Evolutionary conservation across 2,113 vertebrate species (phyloP).

Genomic region (Isichthys henryi): DNA sequence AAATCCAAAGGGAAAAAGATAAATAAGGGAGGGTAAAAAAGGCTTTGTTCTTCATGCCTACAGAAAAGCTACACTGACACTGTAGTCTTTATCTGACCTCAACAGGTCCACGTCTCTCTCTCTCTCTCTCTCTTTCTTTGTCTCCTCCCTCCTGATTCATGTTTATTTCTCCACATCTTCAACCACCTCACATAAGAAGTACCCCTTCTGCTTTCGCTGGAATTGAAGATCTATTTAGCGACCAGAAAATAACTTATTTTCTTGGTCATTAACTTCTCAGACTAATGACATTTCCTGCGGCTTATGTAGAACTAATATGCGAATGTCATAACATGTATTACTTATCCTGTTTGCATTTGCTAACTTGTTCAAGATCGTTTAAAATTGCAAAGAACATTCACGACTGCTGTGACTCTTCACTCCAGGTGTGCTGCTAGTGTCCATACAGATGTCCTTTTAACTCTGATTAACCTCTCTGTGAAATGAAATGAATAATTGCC

Average conservation of each 20-base stretch:
- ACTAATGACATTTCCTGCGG: not conserved
- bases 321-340: not conserved
- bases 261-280: not conserved
- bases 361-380: not conserved
- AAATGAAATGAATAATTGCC: not conserved
- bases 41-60: not conserved
- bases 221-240: not conserved
- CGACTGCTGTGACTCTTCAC: not conserved
- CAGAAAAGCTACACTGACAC: slow-evolving; percentile 23
- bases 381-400: not conserved
- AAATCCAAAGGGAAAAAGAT: not conserved
- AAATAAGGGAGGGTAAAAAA: slow-evolving; percentile 9
- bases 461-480: not conserved
- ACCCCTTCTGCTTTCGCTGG: not conserved
- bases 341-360: not conserved
- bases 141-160: not conserved
- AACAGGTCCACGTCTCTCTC: not conserved
- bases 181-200: not conserved
- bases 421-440: not conserved
- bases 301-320: not conserved
- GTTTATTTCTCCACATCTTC: not conserved
- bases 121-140: not conserved
- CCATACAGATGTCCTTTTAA: not conserved
- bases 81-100: slow-evolving; percentile 10
- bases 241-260: not conserved